phyloP scores from a whole-genome alignment of 1,140 invertebrate species.

The Pogonomyrmex barbatus region DNA sequence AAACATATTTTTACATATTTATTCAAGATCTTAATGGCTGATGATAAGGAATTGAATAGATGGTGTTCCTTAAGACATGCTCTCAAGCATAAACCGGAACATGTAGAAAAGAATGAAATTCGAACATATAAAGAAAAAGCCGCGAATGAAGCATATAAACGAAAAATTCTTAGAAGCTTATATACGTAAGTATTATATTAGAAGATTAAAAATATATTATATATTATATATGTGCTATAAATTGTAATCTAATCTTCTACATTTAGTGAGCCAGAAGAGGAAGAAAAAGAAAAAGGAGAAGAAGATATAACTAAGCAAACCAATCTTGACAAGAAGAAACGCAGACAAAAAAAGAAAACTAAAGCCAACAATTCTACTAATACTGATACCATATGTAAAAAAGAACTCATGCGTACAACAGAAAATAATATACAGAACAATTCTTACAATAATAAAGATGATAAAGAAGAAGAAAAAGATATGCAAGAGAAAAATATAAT shows the following conservation, averaged over 20 bases:
- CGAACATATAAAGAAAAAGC: slow-evolving; percentile 92
- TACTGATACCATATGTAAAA: slow-evolving; percentile 14
- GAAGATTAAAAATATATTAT: slow-evolving; percentile 34
- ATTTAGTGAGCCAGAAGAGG: slow-evolving; percentile 69
- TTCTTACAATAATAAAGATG: slow-evolving; percentile 66
- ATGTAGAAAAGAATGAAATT: slow-evolving; percentile 93
- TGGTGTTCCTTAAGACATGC: slow-evolving; percentile 98
- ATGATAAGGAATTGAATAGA: slow-evolving; percentile 96
- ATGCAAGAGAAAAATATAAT: slow-evolving; percentile 40
- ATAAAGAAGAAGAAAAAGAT: slow-evolving; percentile 76
- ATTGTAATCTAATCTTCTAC: neutral
- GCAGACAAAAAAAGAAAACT: slow-evolving; percentile 69
- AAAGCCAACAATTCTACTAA: slow-evolving; percentile 45
- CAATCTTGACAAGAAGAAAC: slow-evolving; percentile 66
- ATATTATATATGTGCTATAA: slow-evolving; percentile 35
- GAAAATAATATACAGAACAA: neutral
- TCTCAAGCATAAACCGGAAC: slow-evolving; percentile 91
- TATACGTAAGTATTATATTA: slow-evolving; percentile 86
- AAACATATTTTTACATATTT: slow-evolving; percentile 1
- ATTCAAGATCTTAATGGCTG: slow-evolving; percentile 93
- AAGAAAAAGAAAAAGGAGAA: neutral
- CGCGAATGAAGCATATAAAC: slow-evolving; percentile 91
- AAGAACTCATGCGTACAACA: neutral
- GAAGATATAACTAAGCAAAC: slow-evolving; percentile 27
- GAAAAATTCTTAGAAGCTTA: slow-evolving; percentile 94